Base-by-base conservation (phyloP, 30 jellyfish, hydroid and myxozoan species). In the Thelohanellus kitauei region DNA sequence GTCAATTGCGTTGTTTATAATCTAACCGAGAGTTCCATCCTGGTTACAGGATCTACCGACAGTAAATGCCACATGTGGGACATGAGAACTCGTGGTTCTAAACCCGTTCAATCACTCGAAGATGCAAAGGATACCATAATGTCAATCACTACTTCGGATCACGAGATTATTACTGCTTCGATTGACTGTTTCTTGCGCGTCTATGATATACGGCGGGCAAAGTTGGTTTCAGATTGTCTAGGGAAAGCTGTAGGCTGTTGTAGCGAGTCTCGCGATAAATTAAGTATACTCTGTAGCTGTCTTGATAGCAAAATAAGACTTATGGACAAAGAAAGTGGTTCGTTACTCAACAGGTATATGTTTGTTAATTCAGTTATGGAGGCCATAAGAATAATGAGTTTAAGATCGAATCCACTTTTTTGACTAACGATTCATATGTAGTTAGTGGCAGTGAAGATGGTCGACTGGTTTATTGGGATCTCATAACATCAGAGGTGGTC, bases 371-470 rank as follows among this genome's bases (percentile, higher is more conserved):
- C 47, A 64, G 86, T 22, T 78, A 23, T 46, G 49, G 34, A 33
- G 89, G 97, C 2, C 97, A 78, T 32, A 56, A 30, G 24, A 78
- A 59, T 43, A 46, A 57, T 35, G 43, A 58, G 14, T 78, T 62
- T 62, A 78, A 78, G 51, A 50, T 78, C 12, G 89, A 78, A 42
- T 53, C 83, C 41, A 27, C 59, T 12, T 43, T 78, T 11, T 38
- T 62, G 29, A 21, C 30, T 44, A 45, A 66, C 43, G 97, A 78
- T 47, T 49, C 62, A 2, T 54, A 48, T 32, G 64, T 78, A 1
- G 40, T 58, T 15, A 64, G 97, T 65, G 97, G 97, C 11, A 62
- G 86, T 0, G 97, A 78, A 49, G 83, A 78, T 45, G 85, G 87
- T 0, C 23, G 41, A 1, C n/a, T 78, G 14, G 48, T 19, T 46